These are phyloP conservation scores for Oreotragus oreotragus DNA, from an alignment of 2,113 vertebrate species.

Conservation along the genomic window DNA sequence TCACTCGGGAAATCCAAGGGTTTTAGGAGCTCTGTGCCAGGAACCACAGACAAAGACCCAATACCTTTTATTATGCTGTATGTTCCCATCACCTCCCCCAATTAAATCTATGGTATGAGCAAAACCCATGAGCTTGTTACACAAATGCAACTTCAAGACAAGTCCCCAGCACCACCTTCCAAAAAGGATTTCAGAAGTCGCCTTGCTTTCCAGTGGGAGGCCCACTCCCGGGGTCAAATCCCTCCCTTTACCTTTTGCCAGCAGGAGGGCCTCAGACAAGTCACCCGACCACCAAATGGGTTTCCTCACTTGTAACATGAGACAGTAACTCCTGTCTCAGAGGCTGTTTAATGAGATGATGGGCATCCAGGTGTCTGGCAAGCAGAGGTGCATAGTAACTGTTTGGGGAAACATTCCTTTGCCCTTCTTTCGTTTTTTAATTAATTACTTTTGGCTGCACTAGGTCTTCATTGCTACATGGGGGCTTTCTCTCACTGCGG, in stretches of 20 bases:
- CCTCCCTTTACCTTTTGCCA: background rate
- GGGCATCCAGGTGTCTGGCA: background rate
- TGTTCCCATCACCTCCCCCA: background rate
- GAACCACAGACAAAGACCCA: background rate
- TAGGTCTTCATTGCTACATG: background rate
- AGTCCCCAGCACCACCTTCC: background rate
- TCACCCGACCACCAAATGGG: background rate
- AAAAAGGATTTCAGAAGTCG: background rate
- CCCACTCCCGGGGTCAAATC: background rate
- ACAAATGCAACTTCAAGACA: background rate
- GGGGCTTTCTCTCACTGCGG: background rate
- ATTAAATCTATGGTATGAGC: background rate
- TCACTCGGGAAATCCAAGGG: background rate
- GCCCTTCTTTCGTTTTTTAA: background rate
- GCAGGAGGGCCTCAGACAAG: background rate
- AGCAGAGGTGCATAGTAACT: background rate
- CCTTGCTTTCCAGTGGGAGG: background rate
- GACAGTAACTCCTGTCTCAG: background rate
- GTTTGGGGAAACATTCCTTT: background rate
- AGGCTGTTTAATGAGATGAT: background rate
- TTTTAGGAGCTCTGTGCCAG: background rate
- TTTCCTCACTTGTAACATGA: background rate
- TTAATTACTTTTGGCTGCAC: background rate
- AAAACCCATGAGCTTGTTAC: background rate
- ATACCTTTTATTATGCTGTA: background rate